A percentile compares a stretch with the other conserved stretches of the same genome.
Conservation (phyloP, 2,888 invertebrate genomes). For the Pristionchus japonicus region DNA sequence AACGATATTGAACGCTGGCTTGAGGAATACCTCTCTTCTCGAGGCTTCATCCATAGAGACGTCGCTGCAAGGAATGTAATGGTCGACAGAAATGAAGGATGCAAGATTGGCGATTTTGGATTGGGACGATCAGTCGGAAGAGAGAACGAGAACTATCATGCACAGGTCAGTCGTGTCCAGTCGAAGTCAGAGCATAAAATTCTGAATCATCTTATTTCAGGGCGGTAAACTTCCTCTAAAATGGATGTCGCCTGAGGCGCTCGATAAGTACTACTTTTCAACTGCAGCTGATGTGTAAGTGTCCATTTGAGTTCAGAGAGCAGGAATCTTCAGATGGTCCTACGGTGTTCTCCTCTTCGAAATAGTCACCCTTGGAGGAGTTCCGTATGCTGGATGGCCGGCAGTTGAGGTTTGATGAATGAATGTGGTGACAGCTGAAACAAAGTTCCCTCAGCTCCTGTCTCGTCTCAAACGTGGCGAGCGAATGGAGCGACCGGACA, state of each 20-base stretch:
- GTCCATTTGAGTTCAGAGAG: no score
- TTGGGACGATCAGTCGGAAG: neutral
- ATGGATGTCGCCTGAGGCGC: conserved; percentile 40
- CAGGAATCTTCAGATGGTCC: neutral
- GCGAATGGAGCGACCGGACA: neutral
- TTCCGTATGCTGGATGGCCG: neutral
- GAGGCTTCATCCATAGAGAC: conserved; percentile 39
- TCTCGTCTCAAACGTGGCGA: neutral
- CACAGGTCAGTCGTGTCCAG: neutral
- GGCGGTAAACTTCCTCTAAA: conserved; percentile 28
- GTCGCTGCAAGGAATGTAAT: conserved; percentile 36
- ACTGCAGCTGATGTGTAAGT: neutral
- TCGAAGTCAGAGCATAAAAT: neutral
- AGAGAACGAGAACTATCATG: neutral
- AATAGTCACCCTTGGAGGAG: neutral
- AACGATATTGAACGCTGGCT: no score
- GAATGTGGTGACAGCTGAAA: no score
- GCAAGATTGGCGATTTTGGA: conserved; percentile 38
- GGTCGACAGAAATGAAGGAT: conserved; percentile 9
- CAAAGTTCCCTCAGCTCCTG: neutral
- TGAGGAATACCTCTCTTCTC: neutral
- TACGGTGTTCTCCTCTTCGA: conserved; percentile 2
- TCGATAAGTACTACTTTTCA: conserved; percentile 29
- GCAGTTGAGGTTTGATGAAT: neutral
- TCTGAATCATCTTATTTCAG: neutral